Percentiles rank a stretch among this genome's conserved stretches.
phyloP scores from a whole-genome alignment of 2,797 vertebrate species.

The Dryobates pubescens region DNA sequence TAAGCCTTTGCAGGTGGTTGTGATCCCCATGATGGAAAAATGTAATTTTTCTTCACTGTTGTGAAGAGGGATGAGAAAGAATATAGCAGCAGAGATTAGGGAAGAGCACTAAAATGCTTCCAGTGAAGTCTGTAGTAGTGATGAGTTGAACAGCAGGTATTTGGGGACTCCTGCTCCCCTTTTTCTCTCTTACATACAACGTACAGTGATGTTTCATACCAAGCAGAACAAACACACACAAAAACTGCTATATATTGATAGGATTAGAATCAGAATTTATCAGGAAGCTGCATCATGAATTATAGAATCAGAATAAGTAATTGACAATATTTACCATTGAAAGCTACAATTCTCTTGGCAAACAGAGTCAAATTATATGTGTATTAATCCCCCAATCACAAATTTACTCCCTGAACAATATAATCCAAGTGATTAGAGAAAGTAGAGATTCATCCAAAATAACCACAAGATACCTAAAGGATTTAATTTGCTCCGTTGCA shows the following conservation, averaged over 20 bases:
- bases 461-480: slow-evolving; percentile 65
- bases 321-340: slow-evolving; percentile 50
- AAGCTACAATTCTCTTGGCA: slow-evolving; percentile 61
- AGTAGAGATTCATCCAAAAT: slow-evolving; percentile 72
- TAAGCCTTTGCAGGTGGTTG: slow-evolving; percentile 67
- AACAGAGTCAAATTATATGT: slow-evolving; percentile 63
- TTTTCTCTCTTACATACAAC: neutral
- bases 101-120: slow-evolving; percentile 30
- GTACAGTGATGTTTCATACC: neutral
- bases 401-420: slow-evolving; percentile 45
- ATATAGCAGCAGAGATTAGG: slow-evolving; percentile 52
- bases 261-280: slow-evolving; percentile 35
- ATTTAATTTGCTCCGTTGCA: slow-evolving; percentile 66
- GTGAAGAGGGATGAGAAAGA: slow-evolving; percentile 47
- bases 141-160: slow-evolving; percentile 31
- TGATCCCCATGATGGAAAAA: slow-evolving; percentile 49
- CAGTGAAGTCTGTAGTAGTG: neutral
- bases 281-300: neutral
- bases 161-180: neutral
- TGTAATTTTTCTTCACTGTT: slow-evolving; percentile 57
- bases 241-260: slow-evolving; percentile 12
- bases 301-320: slow-evolving; percentile 35
- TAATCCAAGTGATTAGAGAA: slow-evolving; percentile 66
- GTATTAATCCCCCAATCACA: slow-evolving; percentile 61
- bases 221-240: slow-evolving; percentile 44